These are phyloP conservation scores for Neolamprologus brichardi DNA, from an alignment of 2,113 vertebrate species.

Conservation along the genomic window DNA sequence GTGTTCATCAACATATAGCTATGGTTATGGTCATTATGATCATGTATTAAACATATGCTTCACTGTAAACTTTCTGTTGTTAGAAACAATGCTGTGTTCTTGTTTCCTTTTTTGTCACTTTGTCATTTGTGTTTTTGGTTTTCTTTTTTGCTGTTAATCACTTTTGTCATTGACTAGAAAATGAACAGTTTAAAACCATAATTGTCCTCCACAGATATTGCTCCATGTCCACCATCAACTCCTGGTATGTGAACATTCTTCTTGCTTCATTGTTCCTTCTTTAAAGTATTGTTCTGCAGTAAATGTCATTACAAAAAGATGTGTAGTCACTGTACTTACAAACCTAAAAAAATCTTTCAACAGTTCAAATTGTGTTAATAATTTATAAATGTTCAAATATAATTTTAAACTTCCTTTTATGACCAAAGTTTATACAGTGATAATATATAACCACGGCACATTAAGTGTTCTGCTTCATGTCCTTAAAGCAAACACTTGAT, in stretches of 20 bases:
- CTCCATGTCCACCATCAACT: not conserved
- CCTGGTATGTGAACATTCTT: not conserved
- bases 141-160: not conserved
- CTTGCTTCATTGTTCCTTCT: not conserved
- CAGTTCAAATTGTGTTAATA: not conserved
- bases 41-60: accelerated
- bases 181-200: not conserved
- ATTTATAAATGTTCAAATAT: not conserved
- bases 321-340: not conserved
- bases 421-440: not conserved
- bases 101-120: not conserved
- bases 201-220: not conserved
- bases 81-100: not conserved
- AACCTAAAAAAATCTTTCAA: not conserved
- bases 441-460: not conserved
- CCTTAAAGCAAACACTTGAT: not conserved
- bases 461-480: not conserved
- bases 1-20: not conserved
- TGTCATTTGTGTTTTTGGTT: not conserved
- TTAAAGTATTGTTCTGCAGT: not conserved
- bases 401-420: not conserved
- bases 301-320: not conserved
- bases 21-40: not conserved
- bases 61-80: not conserved
- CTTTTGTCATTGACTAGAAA: not conserved